Base-by-base conservation (phyloP, 2,888 invertebrate species). In the Mimachlamys varia region DNA sequence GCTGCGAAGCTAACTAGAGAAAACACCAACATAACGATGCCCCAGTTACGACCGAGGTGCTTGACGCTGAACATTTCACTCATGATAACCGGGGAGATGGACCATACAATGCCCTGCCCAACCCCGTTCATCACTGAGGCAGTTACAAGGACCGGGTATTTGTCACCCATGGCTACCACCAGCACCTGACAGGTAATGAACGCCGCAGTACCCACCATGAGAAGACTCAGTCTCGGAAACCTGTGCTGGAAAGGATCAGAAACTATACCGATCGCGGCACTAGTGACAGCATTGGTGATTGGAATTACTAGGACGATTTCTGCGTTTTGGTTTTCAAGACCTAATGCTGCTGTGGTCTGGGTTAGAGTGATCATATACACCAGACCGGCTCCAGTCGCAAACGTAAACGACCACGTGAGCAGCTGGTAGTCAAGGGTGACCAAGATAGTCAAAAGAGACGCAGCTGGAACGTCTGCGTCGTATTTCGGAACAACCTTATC, bases 41-140 rank as follows among this genome's bases (percentile, higher is more conserved):
- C 94, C 94, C 94, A 94, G 89, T 94, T 94, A 15, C 94, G 89
- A 19, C 94, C 93, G 44, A 94, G 88, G 87, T 94, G 92, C 15
- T 91, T 91, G 0, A 94, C 89, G 88, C 89, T 91, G 88, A 94
- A 94, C 89, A 88, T 91, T 90, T 94, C 94, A 88, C 93, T 93
- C 91, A 94, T 91, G 12, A 94, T 90, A 0, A 93, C 93, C 4
- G 94, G 94, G 2, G 92, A 88, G 1, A 94, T 53, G 2, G 93
- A 92, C 93, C 93, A 94, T 0, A 93, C 19, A 5, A 93, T 92
- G 5, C 92, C 93, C 0, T 92, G 90, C 49, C 92, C 93, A n/a
- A 91, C 87, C 19, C 94, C 94, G 37, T 92, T 92, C 44, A 94
- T 88, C 22, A 92, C 89, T n/a, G 93, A 92, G n/a, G 94, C 92